Evolutionary conservation across 2,888 invertebrate genomes (phyloP).

Genomic region (Tridacna gigas): DNA sequence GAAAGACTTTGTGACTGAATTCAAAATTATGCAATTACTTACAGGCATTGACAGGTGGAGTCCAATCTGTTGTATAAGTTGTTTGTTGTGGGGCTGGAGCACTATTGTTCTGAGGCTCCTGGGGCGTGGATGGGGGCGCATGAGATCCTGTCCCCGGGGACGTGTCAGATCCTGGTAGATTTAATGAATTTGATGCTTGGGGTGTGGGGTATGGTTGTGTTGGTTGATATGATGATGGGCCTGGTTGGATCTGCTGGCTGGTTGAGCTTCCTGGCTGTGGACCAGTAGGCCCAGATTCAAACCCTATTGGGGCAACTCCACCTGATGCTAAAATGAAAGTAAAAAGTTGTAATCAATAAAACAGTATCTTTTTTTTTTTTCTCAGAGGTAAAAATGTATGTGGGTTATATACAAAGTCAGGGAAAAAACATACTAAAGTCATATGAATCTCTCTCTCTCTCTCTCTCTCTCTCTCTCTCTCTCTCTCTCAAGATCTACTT

Average conservation of each 20-base stretch:
- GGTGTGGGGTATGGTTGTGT: conserved; percentile 62
- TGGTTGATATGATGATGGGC: conserved; percentile 47
- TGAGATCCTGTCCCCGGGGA: conserved; percentile 60
- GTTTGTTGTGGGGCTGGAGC: conserved; percentile 51
- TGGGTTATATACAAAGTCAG: too few relatives aligned
- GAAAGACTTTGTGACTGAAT: too few relatives aligned
- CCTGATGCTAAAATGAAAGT: conserved; percentile 19
- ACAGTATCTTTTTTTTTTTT: too few relatives aligned
- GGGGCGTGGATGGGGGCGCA: conserved; percentile 73
- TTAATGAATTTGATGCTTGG: conserved; percentile 60
- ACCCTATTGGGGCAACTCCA: conserved; percentile 48
- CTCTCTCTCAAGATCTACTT: too few relatives aligned
- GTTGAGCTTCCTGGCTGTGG: conserved; percentile 45
- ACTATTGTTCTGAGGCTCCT: conserved; percentile 52
- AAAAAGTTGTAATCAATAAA: too few relatives aligned
- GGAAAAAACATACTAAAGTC: too few relatives aligned
- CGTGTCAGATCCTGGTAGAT: conserved; percentile 39
- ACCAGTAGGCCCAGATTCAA: conserved; percentile 50
- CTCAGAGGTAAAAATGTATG: too few relatives aligned
- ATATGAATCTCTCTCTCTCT: too few relatives aligned
- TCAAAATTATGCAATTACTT: conserved; percentile 18
- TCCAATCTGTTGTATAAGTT: conserved; percentile 66
- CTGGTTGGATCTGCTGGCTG: conserved; percentile 51
- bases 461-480: too few relatives aligned
- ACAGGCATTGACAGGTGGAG: conserved; percentile 75